Conservation (phyloP, 2,797 vertebrate genomes). For the Lacerta agilis region DNA sequence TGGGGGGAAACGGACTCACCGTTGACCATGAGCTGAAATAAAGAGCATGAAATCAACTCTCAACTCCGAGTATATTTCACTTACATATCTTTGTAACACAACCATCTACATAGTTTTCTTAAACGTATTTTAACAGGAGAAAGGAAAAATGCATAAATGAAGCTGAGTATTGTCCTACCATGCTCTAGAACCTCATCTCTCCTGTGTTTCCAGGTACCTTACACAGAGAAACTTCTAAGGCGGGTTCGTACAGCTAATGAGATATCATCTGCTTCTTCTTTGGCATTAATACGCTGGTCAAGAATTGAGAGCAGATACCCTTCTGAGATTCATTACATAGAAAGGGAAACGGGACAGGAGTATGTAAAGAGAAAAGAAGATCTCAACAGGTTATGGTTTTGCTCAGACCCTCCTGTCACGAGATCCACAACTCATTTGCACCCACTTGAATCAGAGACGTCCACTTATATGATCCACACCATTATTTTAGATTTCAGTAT, state of each 20-base stretch:
- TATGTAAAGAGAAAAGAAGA: not conserved
- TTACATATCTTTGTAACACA: not conserved
- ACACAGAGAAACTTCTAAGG: conserved; percentile 51
- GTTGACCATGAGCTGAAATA: no score
- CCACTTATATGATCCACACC: conserved; percentile 48
- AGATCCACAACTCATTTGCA: conserved; percentile 22
- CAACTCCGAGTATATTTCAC: not conserved
- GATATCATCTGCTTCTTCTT: conserved; percentile 32
- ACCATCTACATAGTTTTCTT: conserved; percentile 6
- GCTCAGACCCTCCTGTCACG: conserved; percentile 3
- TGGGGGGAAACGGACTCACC: no score
- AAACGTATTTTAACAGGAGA: not conserved
- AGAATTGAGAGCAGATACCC: conserved; percentile 14
- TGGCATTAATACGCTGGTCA: conserved; percentile 46
- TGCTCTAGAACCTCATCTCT: conserved; percentile 10
- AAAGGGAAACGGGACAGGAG: not conserved
- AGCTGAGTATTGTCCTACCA: not conserved
- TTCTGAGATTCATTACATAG: not conserved
- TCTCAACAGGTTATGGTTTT: not conserved
- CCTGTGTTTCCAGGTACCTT: conserved; percentile 44
- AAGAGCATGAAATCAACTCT: no score
- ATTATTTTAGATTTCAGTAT: conserved; percentile 75
- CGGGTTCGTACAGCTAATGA: not conserved
- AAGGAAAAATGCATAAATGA: not conserved
- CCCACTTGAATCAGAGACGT: not conserved